A percentile compares a stretch with the other conserved stretches of the same genome.
Evolutionary conservation across 2,888 invertebrate genomes (phyloP).

Genomic region (Phymatocera aterrima): DNA sequence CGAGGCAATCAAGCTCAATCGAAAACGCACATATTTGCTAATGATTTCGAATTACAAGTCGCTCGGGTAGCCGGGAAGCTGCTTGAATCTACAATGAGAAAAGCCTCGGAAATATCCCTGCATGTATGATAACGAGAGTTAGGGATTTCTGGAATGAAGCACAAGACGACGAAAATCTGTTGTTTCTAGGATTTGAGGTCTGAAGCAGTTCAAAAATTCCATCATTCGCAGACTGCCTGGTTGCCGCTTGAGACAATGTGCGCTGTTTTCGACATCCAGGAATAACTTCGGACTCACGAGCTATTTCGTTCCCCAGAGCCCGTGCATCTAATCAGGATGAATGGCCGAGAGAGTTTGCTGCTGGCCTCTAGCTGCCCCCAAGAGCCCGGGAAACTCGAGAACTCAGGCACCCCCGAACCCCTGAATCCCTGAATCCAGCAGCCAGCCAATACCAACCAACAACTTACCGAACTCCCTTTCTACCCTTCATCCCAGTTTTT

Average conservation of each 20-base stretch:
- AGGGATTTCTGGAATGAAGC: too few species aligned
- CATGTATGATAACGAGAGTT: too few species aligned
- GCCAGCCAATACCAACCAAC: constrained; percentile 38
- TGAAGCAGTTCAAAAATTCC: too few species aligned
- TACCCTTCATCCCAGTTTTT: too few species aligned
- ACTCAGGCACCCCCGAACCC: too few species aligned
- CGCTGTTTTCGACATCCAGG: neutral
- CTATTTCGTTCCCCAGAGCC: constrained; percentile 63
- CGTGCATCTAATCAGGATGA: constrained; percentile 70
- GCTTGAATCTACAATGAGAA: too few species aligned
- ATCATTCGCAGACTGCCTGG: neutral
- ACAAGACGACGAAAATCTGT: too few species aligned
- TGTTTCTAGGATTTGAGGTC: too few species aligned
- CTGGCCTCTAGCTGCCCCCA: constrained; percentile 13
- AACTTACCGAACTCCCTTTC: constrained; percentile 58
- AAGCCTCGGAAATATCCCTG: too few species aligned
- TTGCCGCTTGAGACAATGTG: neutral
- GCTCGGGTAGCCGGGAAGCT: too few species aligned
- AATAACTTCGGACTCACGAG: constrained; percentile 3
- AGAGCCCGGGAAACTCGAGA: neutral
- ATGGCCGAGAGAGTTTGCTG: constrained; percentile 60
- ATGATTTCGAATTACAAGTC: neutral
- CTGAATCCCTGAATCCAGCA: neutral
- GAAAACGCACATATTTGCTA: neutral
- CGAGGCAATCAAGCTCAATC: constrained; percentile 5